Conservation (phyloP, 2,888 invertebrate genomes). For the Scaptomyza caliginosa region DNA sequence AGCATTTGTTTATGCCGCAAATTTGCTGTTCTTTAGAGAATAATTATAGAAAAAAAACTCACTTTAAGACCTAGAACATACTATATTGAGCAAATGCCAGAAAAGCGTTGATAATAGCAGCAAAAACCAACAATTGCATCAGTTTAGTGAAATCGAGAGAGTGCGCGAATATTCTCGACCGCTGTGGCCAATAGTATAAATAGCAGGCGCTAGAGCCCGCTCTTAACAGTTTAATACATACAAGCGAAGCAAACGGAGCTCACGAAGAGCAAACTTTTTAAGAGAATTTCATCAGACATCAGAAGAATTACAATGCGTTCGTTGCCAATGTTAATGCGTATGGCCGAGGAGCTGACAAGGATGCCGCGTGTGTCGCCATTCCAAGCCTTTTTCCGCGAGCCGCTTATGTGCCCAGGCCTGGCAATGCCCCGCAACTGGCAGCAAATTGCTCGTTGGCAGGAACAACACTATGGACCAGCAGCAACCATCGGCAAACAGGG, state of each 20-base stretch:
- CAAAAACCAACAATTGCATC: constrained; percentile 50
- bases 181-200: constrained; percentile 46
- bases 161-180: constrained; percentile 42
- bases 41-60: background rate
- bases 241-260: constrained; percentile 22
- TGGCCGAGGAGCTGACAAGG: constrained; percentile 71
- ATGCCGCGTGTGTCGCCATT: constrained; percentile 56
- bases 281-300: constrained; percentile 31
- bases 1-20: background rate
- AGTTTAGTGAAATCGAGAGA: constrained; percentile 45
- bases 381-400: constrained; percentile 55
- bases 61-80: background rate
- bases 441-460: constrained; percentile 58
- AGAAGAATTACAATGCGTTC: constrained; percentile 67
- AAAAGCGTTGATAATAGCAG: background rate
- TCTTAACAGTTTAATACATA: constrained; percentile 33
- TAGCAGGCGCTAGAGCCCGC: constrained; percentile 15
- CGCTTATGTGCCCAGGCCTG: constrained; percentile 40
- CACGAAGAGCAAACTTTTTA: background rate
- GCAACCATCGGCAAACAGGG: constrained; percentile 86
- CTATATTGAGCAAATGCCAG: constrained; percentile 23
- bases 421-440: constrained; percentile 54
- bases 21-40: background rate
- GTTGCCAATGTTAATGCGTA: constrained; percentile 74
- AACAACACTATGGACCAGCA: constrained; percentile 38